Evolutionary conservation across 2,888 invertebrate species (phyloP).

Genomic region (Chaetogeoica ovagalla): DNA sequence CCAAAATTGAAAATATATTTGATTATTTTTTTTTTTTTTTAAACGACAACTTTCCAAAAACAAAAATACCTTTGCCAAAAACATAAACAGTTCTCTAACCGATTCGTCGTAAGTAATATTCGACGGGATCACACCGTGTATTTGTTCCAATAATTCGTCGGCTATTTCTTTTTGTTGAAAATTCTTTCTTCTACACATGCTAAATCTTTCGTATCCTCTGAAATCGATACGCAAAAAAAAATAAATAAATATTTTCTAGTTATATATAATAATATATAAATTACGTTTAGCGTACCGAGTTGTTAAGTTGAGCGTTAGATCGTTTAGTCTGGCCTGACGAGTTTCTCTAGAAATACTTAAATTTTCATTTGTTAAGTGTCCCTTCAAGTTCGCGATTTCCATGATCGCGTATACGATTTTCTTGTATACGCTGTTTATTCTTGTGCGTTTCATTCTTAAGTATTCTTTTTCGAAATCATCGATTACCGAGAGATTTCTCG

Average conservation of each 20-base stretch:
- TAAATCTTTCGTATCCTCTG: not conserved
- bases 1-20: not conserved
- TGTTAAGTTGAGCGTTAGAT: not conserved
- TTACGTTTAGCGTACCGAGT: not conserved
- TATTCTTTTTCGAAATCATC: constrained; percentile 2
- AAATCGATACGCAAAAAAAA: not conserved
- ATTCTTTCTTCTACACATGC: constrained; percentile 5
- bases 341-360: not conserved
- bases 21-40: not conserved
- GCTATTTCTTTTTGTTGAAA: not conserved
- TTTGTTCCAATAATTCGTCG: not conserved
- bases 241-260: not conserved
- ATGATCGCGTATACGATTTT: not conserved
- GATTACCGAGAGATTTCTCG: not conserved
- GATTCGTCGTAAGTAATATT: not conserved
- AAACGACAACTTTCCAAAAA: not conserved
- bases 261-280: not conserved
- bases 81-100: not conserved
- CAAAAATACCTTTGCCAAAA: constrained; percentile 27
- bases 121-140: not conserved
- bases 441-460: fast-evolving
- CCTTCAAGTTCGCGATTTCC: not conserved
- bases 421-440: not conserved
- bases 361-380: constrained; percentile 2
- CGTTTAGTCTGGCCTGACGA: constrained; percentile 1